phyloP scores from a whole-genome alignment of 2,797 vertebrate species.

The Coreius guichenoti region DNA sequence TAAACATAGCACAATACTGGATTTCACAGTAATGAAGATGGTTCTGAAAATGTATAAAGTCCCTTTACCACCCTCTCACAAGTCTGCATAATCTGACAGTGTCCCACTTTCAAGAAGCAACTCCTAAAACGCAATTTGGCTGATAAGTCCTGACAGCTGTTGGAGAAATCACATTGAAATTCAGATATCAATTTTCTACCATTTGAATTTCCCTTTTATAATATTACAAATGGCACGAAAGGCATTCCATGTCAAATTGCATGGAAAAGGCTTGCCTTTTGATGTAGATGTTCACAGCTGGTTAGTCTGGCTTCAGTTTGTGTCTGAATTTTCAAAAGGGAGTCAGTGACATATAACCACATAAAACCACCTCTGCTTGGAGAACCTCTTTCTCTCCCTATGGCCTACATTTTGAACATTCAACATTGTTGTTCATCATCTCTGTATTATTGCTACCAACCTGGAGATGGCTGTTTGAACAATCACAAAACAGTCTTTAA shows the following conservation, averaged over 20 bases:
- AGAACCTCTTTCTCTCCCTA: not conserved
- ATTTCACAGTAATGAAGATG: not conserved
- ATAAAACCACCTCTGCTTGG: constrained; percentile 4
- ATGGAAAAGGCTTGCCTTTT: constrained; percentile 46
- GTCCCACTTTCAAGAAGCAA: constrained; percentile 42
- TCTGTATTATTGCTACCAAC: not conserved
- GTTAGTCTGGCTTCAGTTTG: constrained; percentile 6
- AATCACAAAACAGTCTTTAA: not conserved
- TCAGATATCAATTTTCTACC: constrained; percentile 49
- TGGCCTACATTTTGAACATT: not conserved
- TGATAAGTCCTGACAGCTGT: constrained; percentile 42
- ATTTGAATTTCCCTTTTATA: constrained; percentile 45
- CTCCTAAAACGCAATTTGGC: constrained; percentile 27
- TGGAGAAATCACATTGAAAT: constrained; percentile 48
- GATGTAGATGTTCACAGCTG: constrained; percentile 41
- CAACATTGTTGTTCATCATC: not conserved
- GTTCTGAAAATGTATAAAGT: not conserved
- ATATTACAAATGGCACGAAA: constrained; percentile 27
- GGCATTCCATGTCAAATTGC: constrained; percentile 32
- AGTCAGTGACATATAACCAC: constrained; percentile 10
- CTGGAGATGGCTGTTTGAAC: not conserved
- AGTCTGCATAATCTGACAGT: constrained; percentile 19
- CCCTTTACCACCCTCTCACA: not conserved
- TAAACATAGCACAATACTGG: not conserved
- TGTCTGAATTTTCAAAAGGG: constrained; percentile 34